A percentile compares a stretch with the other conserved stretches of the same genome.
Conservation (phyloP, 1,140 invertebrate genomes). For the Pachyrhynchus sulphureomaculatus region DNA sequence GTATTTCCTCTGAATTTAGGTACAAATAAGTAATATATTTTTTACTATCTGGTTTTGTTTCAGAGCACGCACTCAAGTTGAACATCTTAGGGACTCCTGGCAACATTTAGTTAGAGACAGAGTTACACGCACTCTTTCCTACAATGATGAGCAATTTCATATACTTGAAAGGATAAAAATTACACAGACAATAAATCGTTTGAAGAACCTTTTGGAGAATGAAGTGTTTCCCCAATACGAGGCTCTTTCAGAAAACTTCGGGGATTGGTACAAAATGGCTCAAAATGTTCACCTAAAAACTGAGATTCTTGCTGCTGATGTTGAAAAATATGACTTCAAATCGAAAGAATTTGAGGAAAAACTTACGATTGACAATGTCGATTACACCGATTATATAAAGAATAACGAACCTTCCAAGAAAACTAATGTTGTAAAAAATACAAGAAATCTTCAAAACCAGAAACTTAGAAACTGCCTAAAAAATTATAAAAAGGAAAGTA, state of each 20-base stretch:
- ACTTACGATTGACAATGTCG: conserved; percentile 40
- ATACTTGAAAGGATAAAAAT: conserved; percentile 80
- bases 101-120: conserved; percentile 86
- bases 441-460: conserved; percentile 31
- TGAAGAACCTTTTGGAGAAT: conserved; percentile 64
- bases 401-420: conserved; percentile 18
- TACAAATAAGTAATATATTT: too few relatives aligned
- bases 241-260: conserved; percentile 69
- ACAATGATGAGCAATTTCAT: conserved; percentile 93
- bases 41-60: too few relatives aligned
- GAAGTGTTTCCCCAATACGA: conserved; percentile 67
- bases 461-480: conserved; percentile 33
- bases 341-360: conserved; percentile 43
- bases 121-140: conserved; percentile 78
- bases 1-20: too few relatives aligned
- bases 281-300: conserved; percentile 75
- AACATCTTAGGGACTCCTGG: conserved; percentile 85
- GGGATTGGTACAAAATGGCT: conserved; percentile 84
- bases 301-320: conserved; percentile 74
- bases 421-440: conserved; percentile 12
- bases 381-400: conserved; percentile 35
- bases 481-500: conserved; percentile 33
- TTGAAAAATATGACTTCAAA: conserved; percentile 50
- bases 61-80: conserved; percentile 71
- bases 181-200: conserved; percentile 67